Evolutionary conservation across 2,113 vertebrate species (phyloP).

Genomic region (Tragelaphus scriptus): DNA sequence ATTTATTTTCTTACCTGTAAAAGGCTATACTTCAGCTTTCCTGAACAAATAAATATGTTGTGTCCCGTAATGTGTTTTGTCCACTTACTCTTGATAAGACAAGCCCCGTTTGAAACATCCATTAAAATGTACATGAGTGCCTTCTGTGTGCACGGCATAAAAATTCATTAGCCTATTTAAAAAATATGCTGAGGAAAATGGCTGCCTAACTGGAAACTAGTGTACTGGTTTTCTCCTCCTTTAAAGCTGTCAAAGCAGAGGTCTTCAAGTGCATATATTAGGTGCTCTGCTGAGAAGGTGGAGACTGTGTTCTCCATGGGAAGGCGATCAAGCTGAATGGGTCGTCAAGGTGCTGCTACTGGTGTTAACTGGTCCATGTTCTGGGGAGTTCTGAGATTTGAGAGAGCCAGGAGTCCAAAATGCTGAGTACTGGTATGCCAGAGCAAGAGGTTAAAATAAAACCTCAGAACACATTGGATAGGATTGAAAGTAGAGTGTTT

Average conservation of each 20-base stretch:
- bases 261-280: neutral
- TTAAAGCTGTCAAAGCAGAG: neutral
- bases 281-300: neutral
- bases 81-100: neutral
- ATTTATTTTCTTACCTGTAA: neutral
- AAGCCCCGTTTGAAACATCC: neutral
- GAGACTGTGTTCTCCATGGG: neutral
- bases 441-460: neutral
- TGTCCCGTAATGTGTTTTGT: neutral
- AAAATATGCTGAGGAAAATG: neutral
- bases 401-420: neutral
- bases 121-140: neutral
- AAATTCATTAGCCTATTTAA: neutral
- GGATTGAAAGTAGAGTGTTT: neutral
- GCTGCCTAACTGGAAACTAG: neutral
- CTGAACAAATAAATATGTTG: neutral
- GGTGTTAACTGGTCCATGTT: neutral
- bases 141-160: neutral
- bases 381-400: neutral
- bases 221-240: neutral
- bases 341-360: neutral
- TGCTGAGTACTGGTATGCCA: neutral
- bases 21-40: neutral
- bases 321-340: neutral
- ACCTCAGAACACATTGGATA: neutral